Evolutionary conservation across 2,888 invertebrate genomes (phyloP).

Genomic region (Dilophus febrilis): DNA sequence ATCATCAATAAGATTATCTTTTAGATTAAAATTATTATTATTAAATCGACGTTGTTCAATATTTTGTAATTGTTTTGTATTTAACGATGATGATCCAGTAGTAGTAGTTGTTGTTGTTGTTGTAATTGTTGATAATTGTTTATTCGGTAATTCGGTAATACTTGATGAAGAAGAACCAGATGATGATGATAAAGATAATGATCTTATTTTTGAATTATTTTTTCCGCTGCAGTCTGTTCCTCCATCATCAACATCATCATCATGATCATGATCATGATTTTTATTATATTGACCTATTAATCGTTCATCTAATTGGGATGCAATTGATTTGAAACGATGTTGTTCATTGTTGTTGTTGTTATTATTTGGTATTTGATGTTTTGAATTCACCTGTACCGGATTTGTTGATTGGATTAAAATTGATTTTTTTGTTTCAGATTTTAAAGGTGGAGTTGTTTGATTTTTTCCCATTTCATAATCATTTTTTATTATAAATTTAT

Average conservation of each 20-base stretch:
- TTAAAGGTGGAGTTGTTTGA: neutral
- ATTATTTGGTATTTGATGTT: too few relatives aligned
- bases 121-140: too few relatives aligned
- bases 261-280: slow-evolving; percentile 13
- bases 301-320: slow-evolving; percentile 9
- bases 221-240: too few relatives aligned
- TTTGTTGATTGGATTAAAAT: too few relatives aligned
- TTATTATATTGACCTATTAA: slow-evolving; percentile 8
- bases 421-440: neutral
- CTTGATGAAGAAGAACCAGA: too few relatives aligned
- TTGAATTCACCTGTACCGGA: slow-evolving; percentile 1
- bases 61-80: slow-evolving; percentile 22
- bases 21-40: neutral
- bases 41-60: slow-evolving; percentile 9
- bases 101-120: neutral
- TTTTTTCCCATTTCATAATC: too few relatives aligned
- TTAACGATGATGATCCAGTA: slow-evolving; percentile 5
- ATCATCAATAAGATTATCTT: slow-evolving; percentile 9
- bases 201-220: too few relatives aligned
- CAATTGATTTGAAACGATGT: slow-evolving; percentile 12
- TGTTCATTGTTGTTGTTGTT: neutral
- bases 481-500: too few relatives aligned
- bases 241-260: too few relatives aligned
- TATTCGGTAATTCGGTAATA: too few relatives aligned
- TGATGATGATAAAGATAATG: too few relatives aligned